A percentile compares a stretch with the other conserved stretches of the same genome.
Evolutionary conservation across 2,797 vertebrate genomes (phyloP).

Genomic region (Epinephelus malabaricus): DNA sequence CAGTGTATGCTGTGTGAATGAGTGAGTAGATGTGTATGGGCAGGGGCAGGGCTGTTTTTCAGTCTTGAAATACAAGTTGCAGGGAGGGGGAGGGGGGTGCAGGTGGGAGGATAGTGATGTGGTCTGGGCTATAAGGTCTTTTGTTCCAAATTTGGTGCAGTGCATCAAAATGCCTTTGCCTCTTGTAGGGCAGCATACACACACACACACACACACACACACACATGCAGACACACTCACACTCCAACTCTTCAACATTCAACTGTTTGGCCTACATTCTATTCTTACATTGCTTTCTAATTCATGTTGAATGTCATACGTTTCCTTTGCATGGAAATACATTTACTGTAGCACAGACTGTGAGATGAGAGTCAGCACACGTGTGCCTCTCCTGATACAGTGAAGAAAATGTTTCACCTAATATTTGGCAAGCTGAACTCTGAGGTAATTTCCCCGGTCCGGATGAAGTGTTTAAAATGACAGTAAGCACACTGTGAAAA

Average conservation of each 20-base stretch:
- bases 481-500: constrained; percentile 6
- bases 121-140: constrained; percentile 87
- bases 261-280: constrained; percentile 60
- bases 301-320: background rate
- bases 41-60: constrained; percentile 49
- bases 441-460: background rate
- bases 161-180: constrained; percentile 80
- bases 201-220: constrained; percentile 16
- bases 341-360: background rate
- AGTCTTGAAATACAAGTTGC: constrained; percentile 65
- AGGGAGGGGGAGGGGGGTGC: constrained; percentile 41
- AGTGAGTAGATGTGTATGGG: constrained; percentile 13
- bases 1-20: background rate
- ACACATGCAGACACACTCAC: constrained; percentile 18
- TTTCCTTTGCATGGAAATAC: constrained; percentile 8
- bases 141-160: constrained; percentile 90
- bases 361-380: constrained; percentile 1
- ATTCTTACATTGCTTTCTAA: constrained; percentile 1
- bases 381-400: background rate
- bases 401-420: background rate
- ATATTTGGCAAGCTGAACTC: constrained; percentile 25
- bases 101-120: constrained; percentile 83
- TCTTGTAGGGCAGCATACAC: constrained; percentile 64
- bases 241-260: constrained; percentile 2
- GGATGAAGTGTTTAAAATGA: constrained; percentile 7